Evolutionary conservation across 2,797 vertebrate genomes (phyloP).

Genomic region (Acipenser ruthenus): DNA sequence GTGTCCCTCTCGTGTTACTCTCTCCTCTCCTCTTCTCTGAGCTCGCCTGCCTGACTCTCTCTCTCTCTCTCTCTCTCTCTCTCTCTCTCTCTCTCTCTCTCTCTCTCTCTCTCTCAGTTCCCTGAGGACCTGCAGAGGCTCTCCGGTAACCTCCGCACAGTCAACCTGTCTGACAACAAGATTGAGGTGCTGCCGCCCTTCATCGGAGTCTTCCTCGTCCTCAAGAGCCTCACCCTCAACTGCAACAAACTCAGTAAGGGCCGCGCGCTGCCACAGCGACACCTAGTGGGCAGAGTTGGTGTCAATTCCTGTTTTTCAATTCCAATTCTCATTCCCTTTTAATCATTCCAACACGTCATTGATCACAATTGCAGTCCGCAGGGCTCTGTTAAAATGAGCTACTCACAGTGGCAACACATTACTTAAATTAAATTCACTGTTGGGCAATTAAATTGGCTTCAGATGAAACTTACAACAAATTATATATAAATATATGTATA

Average conservation of each 20-base stretch:
- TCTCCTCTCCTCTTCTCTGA: background rate
- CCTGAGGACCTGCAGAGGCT: constrained; percentile 88
- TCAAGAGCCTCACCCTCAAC: constrained; percentile 83
- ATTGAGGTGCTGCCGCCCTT: constrained; percentile 74
- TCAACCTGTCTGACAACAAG: constrained; percentile 87
- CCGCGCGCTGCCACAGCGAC: background rate
- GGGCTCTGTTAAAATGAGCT: no score
- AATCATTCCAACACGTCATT: no score
- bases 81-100: background rate
- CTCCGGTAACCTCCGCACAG: constrained; percentile 77
- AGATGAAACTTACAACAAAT: no score
- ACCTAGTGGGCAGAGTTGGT: no score
- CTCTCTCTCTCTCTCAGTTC: constrained; percentile 59
- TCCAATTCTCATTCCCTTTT: no score
- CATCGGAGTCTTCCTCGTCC: constrained; percentile 78
- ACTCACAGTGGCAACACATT: no score
- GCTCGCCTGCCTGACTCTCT: background rate
- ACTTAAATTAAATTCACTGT: no score
- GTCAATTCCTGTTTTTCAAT: no score
- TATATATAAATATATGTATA: no score
- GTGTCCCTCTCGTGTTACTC: background rate
- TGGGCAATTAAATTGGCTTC: no score
- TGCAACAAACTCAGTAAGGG: constrained; percentile 80
- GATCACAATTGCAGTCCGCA: no score
- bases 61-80: constrained; percentile 15